Conservation (phyloP, 2,113 vertebrate genomes). For the Symphodus melops region DNA sequence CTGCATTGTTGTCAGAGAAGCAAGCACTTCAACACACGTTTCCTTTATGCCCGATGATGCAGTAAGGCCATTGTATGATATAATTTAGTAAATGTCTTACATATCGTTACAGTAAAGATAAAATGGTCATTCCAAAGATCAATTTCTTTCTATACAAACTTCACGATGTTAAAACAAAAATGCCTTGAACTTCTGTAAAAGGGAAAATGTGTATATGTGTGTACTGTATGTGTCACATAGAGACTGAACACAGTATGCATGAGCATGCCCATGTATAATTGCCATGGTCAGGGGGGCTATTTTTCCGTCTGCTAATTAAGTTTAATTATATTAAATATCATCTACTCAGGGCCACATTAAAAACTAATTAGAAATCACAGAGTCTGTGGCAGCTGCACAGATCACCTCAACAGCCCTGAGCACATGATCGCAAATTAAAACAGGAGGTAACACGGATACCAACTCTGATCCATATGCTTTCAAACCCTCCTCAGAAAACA, state of each 20-base stretch:
- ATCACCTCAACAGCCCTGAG: slow-evolving; percentile 49
- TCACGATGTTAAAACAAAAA: background rate
- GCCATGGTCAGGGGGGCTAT: slow-evolving; percentile 55
- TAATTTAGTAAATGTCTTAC: too few species aligned
- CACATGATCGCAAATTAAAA: slow-evolving; percentile 58
- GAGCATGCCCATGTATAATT: slow-evolving; percentile 65
- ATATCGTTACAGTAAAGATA: too few species aligned
- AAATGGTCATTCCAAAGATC: background rate
- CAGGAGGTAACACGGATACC: slow-evolving; percentile 16
- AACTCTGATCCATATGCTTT: background rate
- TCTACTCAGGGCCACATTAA: slow-evolving; percentile 66
- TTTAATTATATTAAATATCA: slow-evolving; percentile 71
- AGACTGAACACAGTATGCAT: slow-evolving; percentile 36
- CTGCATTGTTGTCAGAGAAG: too few species aligned
- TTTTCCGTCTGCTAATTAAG: slow-evolving; percentile 73
- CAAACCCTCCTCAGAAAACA: slow-evolving; percentile 6
- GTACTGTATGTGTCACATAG: background rate
- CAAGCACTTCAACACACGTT: too few species aligned
- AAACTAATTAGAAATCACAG: slow-evolving; percentile 72
- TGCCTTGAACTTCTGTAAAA: background rate
- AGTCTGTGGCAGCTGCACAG: slow-evolving; percentile 56
- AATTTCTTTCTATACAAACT: background rate
- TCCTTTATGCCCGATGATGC: too few species aligned
- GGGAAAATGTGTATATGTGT: slow-evolving; percentile 6
- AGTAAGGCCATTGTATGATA: too few species aligned